Conservation (phyloP, 2,797 vertebrate species). For the Amblyraja radiata region DNA sequence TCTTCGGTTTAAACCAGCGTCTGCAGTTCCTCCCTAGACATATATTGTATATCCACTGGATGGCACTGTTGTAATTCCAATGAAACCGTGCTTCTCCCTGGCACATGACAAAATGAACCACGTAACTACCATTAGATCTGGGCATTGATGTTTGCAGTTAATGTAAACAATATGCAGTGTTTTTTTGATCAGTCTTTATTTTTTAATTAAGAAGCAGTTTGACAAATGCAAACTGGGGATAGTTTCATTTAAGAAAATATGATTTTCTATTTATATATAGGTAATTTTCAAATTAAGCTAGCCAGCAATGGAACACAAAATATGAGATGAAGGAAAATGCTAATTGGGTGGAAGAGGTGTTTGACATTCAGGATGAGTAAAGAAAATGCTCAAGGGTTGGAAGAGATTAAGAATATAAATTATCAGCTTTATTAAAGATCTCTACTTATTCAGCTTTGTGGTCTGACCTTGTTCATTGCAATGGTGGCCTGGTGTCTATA, state of each 20-base stretch:
- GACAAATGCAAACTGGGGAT: not conserved
- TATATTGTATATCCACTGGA: not conserved
- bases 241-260: not conserved
- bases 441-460: not conserved
- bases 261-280: not conserved
- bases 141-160: not conserved
- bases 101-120: not conserved
- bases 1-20: too few relatives aligned
- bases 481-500: not conserved
- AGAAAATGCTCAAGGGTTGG: not conserved
- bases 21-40: too few relatives aligned
- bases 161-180: conserved; percentile 17
- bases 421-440: not conserved
- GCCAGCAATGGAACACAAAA: not conserved
- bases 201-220: not conserved
- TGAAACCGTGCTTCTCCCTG: not conserved
- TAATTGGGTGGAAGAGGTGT: not conserved
- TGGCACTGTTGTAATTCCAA: conserved; percentile 31
- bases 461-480: not conserved
- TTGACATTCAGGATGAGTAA: not conserved
- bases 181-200: conserved; percentile 8
- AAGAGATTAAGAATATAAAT: not conserved
- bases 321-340: not conserved
- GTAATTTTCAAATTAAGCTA: conserved; percentile 4
- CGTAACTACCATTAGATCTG: not conserved